Evolutionary conservation across 2,113 vertebrate species (phyloP).

Genomic region (Pionites leucogaster): DNA sequence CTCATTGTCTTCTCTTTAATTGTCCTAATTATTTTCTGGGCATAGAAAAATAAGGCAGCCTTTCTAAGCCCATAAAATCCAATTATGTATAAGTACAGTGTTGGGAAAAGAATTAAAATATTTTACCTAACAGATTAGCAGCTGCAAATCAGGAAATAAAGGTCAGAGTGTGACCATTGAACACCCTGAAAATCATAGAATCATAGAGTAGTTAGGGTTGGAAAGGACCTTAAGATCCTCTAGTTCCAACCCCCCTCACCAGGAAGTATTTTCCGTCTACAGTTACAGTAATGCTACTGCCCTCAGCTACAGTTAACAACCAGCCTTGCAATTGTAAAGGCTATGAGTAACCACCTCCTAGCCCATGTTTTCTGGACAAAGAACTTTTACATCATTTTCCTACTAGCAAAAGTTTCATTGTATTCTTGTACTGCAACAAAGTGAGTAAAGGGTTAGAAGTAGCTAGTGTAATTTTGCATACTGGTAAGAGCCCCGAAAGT

Average conservation of each 20-base stretch:
- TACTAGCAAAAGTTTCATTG: constrained; percentile 11
- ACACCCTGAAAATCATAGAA: not conserved
- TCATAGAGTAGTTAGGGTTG: too few relatives aligned
- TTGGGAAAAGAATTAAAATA: not conserved
- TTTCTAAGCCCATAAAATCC: not conserved
- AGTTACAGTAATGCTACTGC: not conserved
- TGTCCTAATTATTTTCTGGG: not conserved
- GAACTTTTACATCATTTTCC: constrained; percentile 31
- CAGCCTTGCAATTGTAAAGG: not conserved
- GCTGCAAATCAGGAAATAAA: constrained; percentile 49
- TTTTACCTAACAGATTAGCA: not conserved
- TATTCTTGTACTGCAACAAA: constrained; percentile 27
- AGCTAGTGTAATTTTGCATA: constrained; percentile 31
- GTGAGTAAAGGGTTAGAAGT: constrained; percentile 33
- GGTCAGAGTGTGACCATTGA: not conserved
- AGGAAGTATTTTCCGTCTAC: not conserved
- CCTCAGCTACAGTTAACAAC: constrained; percentile 25
- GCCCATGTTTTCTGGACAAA: not conserved
- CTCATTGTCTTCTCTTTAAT: not conserved
- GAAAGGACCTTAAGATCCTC: too few relatives aligned
- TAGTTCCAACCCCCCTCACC: not conserved
- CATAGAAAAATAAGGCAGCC: not conserved
- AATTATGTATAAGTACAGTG: not conserved
- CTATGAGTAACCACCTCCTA: not conserved
- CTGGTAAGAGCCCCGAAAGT: constrained; percentile 1